Percentiles rank a stretch among this genome's conserved stretches.
phyloP scores from a whole-genome alignment of 1,140 invertebrate genomes.

The Drosophila leontia region DNA sequence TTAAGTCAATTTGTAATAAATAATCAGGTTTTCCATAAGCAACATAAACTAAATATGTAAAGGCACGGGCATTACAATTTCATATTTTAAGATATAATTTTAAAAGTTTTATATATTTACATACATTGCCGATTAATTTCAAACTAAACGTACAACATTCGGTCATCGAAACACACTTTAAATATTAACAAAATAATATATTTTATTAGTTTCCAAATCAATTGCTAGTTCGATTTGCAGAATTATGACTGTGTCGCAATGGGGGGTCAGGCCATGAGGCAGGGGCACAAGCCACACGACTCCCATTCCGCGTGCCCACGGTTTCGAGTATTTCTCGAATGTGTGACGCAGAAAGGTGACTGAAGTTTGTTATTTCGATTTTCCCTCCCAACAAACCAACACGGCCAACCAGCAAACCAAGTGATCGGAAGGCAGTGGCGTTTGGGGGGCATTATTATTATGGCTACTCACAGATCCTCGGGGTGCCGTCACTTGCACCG shows the following conservation, averaged over 20 bases:
- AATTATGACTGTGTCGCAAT: slow-evolving; percentile 16
- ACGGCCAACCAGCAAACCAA: not conserved
- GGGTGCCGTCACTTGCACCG: slow-evolving; percentile 21
- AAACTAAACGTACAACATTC: not conserved
- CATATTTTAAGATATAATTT: too few species aligned
- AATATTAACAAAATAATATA: not conserved
- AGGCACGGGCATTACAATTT: too few species aligned
- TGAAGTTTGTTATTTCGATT: slow-evolving; percentile 57
- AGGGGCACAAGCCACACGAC: slow-evolving; percentile 32
- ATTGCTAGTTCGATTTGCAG: not conserved
- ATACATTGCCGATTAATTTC: too few species aligned
- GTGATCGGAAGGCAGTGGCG: slow-evolving; percentile 3
- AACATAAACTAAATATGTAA: too few species aligned
- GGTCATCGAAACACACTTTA: not conserved
- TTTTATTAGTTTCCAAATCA: not conserved
- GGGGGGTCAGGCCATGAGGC: not conserved
- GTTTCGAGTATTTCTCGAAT: slow-evolving; percentile 13
- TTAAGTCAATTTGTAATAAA: too few species aligned
- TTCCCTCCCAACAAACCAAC: slow-evolving; percentile 1
- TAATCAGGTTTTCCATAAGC: too few species aligned
- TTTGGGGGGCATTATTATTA: not conserved
- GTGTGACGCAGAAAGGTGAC: slow-evolving; percentile 40
- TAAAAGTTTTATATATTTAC: too few species aligned
- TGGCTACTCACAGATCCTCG: slow-evolving; percentile 51
- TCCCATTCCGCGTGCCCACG: slow-evolving; percentile 10